phyloP scores from a whole-genome alignment of 2,888 invertebrate genomes.

The Drosophila hamatofila region DNA sequence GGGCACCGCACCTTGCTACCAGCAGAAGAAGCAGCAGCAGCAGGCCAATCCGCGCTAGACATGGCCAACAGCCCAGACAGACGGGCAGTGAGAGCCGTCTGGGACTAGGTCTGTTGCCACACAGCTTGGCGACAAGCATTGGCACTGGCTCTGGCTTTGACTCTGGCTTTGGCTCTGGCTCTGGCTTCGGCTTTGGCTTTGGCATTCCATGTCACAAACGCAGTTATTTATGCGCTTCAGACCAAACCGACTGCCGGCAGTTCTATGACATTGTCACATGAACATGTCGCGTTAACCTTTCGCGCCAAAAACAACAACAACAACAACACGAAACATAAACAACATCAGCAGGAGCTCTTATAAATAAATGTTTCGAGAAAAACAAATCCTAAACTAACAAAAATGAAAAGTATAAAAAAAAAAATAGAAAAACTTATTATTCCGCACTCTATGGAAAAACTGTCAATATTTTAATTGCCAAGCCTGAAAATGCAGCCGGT shows the following conservation, averaged over 20 bases:
- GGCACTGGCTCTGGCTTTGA: slow-evolving; percentile 6
- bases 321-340: slow-evolving; percentile 32
- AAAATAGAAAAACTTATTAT: slow-evolving; percentile 65
- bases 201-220: slow-evolving; percentile 77
- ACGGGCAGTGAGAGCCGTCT: slow-evolving; percentile 67
- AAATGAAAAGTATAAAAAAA: slow-evolving; percentile 1
- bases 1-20: slow-evolving; percentile 79
- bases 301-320: slow-evolving; percentile 60
- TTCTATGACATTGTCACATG: slow-evolving; percentile 81
- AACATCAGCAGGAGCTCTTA: slow-evolving; percentile 55
- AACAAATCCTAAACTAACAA: slow-evolving; percentile 19
- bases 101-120: slow-evolving; percentile 59
- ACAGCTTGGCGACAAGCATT: slow-evolving; percentile 37
- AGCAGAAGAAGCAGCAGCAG: slow-evolving; percentile 45
- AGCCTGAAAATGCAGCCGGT: slow-evolving; percentile 60
- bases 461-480: slow-evolving; percentile 80
- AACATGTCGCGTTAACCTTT: slow-evolving; percentile 80
- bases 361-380: slow-evolving; percentile 29
- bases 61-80: slow-evolving; percentile 70
- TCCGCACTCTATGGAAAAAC: slow-evolving; percentile 74
- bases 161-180: neutral
- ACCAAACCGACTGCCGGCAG: slow-evolving; percentile 65
- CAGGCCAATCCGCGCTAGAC: slow-evolving; percentile 74
- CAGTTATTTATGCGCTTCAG: slow-evolving; percentile 82
- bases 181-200: slow-evolving; percentile 1